These are phyloP conservation scores for Bothrops jararaca DNA, from an alignment of 2,113 vertebrate species.

Conservation along the genomic window DNA sequence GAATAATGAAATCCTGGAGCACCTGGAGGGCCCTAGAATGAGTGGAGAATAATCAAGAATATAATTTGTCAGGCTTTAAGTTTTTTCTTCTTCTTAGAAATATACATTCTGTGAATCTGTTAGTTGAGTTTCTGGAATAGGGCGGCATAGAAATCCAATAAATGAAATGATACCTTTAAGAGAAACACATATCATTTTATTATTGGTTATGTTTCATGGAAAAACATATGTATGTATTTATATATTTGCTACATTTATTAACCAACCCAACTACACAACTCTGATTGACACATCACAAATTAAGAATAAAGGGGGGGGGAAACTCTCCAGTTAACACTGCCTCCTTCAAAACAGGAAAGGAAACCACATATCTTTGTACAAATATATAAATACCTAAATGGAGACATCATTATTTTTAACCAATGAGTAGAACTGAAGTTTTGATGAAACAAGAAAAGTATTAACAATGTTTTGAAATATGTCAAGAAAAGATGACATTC, in stretches of 20 bases:
- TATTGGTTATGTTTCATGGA: neutral
- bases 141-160: no score
- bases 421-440: neutral
- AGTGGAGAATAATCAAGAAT: constrained; percentile 30
- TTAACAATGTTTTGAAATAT: neutral
- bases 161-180: neutral
- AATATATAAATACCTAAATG: neutral
- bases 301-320: neutral
- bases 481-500: neutral
- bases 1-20: constrained; percentile 58
- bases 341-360: neutral
- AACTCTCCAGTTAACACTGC: neutral
- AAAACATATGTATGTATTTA: neutral
- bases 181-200: neutral
- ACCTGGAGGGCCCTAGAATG: constrained; percentile 66
- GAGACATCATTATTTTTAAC: neutral
- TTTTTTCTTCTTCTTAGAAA: neutral
- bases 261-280: neutral
- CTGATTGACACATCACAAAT: neutral
- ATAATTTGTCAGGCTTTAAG: neutral
- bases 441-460: neutral
- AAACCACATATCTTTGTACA: neutral
- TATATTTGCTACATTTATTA: neutral
- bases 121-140: no score
- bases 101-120: neutral